Evolutionary conservation across 2,797 vertebrate species (phyloP).

Genomic region (Hozukius guyotensis): DNA sequence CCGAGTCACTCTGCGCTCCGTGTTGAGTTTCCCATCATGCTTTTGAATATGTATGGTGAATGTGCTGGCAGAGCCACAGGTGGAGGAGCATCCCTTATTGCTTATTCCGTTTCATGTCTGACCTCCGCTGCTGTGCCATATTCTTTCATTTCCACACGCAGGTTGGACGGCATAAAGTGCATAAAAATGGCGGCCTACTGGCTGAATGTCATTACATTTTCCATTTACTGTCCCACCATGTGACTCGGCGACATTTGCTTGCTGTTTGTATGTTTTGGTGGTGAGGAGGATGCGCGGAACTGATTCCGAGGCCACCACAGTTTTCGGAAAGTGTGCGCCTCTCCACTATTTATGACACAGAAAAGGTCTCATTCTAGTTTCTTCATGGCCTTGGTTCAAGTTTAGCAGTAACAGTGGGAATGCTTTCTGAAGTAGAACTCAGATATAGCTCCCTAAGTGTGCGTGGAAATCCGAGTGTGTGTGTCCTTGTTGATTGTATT

Average conservation of each 20-base stretch:
- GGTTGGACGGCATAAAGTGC: conserved; percentile 8
- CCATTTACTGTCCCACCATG: not conserved
- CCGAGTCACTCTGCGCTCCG: not conserved
- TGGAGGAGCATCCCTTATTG: conserved; percentile 24
- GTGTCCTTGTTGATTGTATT: conserved; percentile 21
- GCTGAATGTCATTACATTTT: conserved; percentile 28
- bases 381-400: not conserved
- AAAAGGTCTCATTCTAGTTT: not conserved
- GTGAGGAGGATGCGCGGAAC: not conserved
- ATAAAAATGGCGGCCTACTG: conserved; percentile 19
- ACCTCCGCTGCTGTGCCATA: not conserved
- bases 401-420: not conserved
- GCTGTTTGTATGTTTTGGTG: not conserved
- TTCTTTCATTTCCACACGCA: conserved; percentile 19
- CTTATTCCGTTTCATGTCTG: conserved; percentile 52
- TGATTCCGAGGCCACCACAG: not conserved
- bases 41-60: conserved; percentile 51
- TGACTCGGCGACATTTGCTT: not conserved
- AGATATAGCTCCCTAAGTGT: not conserved
- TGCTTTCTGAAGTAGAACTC: not conserved
- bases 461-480: not conserved
- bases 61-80: conserved; percentile 41
- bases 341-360: not conserved
- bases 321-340: not conserved
- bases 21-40: conserved; percentile 25